Conservation (phyloP, 2,888 invertebrate species). For the Sinopyrophorus schimmeli region DNA sequence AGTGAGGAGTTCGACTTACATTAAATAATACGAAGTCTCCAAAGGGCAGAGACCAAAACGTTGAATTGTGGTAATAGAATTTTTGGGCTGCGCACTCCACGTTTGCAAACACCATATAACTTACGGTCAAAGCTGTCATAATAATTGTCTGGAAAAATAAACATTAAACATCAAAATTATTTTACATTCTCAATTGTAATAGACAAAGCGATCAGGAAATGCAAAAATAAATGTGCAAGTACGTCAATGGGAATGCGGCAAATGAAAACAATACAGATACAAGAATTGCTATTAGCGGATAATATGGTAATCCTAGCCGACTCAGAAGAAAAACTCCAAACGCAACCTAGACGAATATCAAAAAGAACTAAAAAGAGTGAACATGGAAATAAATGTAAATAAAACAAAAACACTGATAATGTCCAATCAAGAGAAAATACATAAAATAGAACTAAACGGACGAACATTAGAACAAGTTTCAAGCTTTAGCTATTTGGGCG, state of each 20-base stretch:
- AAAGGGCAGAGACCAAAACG: not conserved
- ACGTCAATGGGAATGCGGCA: constrained; percentile 5
- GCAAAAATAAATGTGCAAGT: constrained; percentile 1
- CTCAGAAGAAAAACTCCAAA: constrained; percentile 4
- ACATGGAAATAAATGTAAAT: constrained; percentile 5
- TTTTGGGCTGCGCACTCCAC: too few relatives aligned
- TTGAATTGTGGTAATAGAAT: not conserved
- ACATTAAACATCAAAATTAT: too few relatives aligned
- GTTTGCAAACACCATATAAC: too few relatives aligned
- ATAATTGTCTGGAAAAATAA: too few relatives aligned
- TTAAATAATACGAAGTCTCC: not conserved
- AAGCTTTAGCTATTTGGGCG: constrained; percentile 4
- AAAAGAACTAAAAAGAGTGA: constrained; percentile 6
- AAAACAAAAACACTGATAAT: constrained; percentile 10
- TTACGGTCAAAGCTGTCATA: too few relatives aligned
- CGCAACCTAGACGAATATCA: constrained; percentile 4
- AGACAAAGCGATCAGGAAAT: constrained; percentile 5
- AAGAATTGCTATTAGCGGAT: constrained; percentile 5
- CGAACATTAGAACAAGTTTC: constrained; percentile 8
- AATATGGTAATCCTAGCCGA: constrained; percentile 11
- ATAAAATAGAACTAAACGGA: constrained; percentile 9
- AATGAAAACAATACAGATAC: constrained; percentile 5
- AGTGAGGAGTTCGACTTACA: not conserved
- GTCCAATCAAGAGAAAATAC: constrained; percentile 1
- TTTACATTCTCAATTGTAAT: constrained; percentile 8